phyloP scores from a whole-genome alignment of 2,888 invertebrate genomes.

The Oligia fasciuncula region DNA sequence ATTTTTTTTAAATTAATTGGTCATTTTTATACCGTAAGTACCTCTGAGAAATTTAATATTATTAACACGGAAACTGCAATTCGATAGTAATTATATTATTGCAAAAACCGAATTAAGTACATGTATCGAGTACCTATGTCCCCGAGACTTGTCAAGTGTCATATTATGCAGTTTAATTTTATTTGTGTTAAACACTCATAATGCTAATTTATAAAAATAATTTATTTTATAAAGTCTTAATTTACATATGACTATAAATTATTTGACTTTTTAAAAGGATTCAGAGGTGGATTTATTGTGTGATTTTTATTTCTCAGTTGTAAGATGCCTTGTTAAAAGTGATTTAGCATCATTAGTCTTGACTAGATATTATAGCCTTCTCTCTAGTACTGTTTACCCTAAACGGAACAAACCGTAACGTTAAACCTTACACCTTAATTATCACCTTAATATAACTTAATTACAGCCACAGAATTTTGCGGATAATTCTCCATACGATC shows the following conservation, averaged over 20 bases:
- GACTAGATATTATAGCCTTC: neutral
- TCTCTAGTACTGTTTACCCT: slow-evolving; percentile 6
- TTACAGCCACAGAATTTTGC: slow-evolving; percentile 62
- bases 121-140: no score
- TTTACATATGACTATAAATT: neutral
- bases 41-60: neutral
- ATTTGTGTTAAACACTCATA: neutral
- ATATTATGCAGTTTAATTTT: neutral
- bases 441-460: slow-evolving; percentile 63
- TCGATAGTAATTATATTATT: neutral
- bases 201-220: neutral
- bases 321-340: neutral
- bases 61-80: neutral
- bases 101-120: neutral
- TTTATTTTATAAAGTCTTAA: neutral
- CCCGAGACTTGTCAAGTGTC: neutral
- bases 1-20: neutral
- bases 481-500: slow-evolving; percentile 57
- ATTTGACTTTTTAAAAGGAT: neutral
- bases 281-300: neutral
- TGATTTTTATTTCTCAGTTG: neutral
- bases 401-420: slow-evolving; percentile 14
- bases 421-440: slow-evolving; percentile 53
- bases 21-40: no score
- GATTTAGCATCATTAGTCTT: neutral